phyloP scores from a whole-genome alignment of 2,888 invertebrate species.

The Gastrophysa polygoni region DNA sequence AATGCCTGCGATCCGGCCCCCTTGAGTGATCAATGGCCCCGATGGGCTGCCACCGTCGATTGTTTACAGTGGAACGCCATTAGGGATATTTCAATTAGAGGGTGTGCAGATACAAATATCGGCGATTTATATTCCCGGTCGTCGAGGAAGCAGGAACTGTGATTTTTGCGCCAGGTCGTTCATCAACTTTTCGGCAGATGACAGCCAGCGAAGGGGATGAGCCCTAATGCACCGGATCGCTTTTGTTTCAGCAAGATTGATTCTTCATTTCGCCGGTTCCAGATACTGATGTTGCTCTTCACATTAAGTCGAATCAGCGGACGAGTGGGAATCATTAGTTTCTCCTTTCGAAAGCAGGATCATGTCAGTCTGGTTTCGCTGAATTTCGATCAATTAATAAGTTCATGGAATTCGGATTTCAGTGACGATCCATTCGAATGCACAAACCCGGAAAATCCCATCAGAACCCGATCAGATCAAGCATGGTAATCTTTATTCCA shows the following conservation, averaged over 20 bases:
- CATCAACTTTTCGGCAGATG: constrained; percentile 21
- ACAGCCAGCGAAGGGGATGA: constrained; percentile 5
- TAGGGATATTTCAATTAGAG: constrained; percentile 59
- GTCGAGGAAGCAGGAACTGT: constrained; percentile 37
- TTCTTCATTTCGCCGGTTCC: not conserved
- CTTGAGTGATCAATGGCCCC: constrained; percentile 58
- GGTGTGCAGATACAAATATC: constrained; percentile 19
- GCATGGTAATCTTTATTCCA: no score
- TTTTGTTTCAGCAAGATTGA: not conserved
- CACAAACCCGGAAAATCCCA: no score
- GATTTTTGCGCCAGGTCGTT: constrained; percentile 31
- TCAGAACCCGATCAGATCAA: no score
- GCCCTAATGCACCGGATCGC: not conserved
- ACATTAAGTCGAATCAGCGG: not conserved
- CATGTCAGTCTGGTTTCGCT: no score
- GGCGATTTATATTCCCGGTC: constrained; percentile 34
- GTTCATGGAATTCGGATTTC: no score
- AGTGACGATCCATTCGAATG: no score
- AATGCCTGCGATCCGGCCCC: constrained; percentile 45
- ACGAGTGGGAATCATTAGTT: no score
- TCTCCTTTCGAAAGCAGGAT: no score
- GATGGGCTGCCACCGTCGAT: constrained; percentile 47
- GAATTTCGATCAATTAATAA: no score
- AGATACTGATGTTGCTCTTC: not conserved
- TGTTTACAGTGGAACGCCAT: constrained; percentile 59